Evolutionary conservation across 2,797 vertebrate genomes (phyloP).

Genomic region (Steatocranus sp.): DNA sequence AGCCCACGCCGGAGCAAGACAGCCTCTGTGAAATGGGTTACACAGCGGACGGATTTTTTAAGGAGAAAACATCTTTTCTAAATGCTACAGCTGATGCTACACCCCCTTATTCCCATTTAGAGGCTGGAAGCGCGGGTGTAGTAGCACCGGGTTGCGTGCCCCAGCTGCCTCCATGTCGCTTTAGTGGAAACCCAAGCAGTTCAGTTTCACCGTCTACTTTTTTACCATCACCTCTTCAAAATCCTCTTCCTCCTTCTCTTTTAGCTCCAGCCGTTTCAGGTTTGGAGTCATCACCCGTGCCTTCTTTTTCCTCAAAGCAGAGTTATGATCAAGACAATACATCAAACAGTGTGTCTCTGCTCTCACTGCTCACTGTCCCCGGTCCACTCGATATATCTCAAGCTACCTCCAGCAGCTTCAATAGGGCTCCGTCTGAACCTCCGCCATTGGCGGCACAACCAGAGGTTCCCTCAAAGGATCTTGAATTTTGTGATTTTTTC

Average conservation of each 20-base stretch:
- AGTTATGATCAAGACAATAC: neutral
- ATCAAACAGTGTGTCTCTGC: neutral
- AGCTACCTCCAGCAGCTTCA: constrained; percentile 1
- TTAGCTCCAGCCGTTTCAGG: neutral
- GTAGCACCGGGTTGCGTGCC: neutral
- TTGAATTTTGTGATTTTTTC: constrained; percentile 36
- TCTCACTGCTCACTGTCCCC: constrained; percentile 41
- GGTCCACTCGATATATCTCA: neutral
- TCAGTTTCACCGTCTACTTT: neutral
- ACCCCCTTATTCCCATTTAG: neutral
- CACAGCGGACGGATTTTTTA: neutral
- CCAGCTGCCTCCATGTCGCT: neutral
- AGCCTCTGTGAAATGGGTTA: neutral
- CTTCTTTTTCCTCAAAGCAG: neutral
- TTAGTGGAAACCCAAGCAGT: neutral
- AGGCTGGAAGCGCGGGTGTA: neutral
- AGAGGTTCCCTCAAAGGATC: neutral
- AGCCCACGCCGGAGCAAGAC: neutral
- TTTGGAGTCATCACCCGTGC: neutral
- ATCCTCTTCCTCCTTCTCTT: neutral
- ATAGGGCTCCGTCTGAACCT: neutral
- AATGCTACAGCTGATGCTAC: neutral
- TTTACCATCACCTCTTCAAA: neutral
- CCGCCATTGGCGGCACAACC: neutral
- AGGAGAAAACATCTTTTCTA: neutral